Conservation (phyloP, 2,797 vertebrate species). For the Melanotaenia parkinsoni region DNA sequence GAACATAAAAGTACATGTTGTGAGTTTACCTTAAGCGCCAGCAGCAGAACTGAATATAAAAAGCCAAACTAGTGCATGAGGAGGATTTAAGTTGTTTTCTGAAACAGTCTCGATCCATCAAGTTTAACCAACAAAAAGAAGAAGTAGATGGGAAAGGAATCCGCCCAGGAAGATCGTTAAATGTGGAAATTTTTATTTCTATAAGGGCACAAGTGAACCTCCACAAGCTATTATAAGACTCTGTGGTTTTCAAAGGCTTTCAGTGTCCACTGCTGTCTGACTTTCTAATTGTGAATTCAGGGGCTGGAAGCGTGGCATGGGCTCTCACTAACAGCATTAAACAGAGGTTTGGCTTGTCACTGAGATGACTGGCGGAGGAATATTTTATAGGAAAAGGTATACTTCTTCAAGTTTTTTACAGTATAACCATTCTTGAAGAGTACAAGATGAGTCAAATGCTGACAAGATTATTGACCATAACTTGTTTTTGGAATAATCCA, state of each 20-base stretch:
- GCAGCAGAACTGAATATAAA: conserved; percentile 44
- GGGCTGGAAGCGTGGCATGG: conserved; percentile 68
- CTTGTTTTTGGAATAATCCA: neutral
- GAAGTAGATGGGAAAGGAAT: conserved; percentile 57
- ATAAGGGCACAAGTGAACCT: conserved; percentile 75
- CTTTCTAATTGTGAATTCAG: conserved; percentile 75
- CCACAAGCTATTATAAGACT: conserved; percentile 70
- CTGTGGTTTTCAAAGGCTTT: conserved; percentile 68
- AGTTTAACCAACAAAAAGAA: conserved; percentile 58
- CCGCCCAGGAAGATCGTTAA: conserved; percentile 68
- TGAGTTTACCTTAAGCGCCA: conserved; percentile 21
- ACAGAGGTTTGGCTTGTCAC: conserved; percentile 70
- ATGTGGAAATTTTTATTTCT: conserved; percentile 77
- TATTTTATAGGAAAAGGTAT: conserved; percentile 52
- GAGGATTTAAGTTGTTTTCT: conserved; percentile 53
- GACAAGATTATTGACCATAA: neutral
- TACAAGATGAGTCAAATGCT: neutral
- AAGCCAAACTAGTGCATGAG: conserved; percentile 18
- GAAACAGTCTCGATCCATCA: conserved; percentile 51
- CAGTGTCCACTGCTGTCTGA: conserved; percentile 71
- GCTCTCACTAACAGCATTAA: conserved; percentile 60
- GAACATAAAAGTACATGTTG: conserved; percentile 1
- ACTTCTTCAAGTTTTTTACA: conserved; percentile 6
- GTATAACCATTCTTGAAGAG: neutral
- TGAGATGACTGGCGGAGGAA: conserved; percentile 47